A percentile compares a stretch with the other conserved stretches of the same genome.
Evolutionary conservation across 2,888 invertebrate genomes (phyloP).

Genomic region (Caenorhabditis sp.): DNA sequence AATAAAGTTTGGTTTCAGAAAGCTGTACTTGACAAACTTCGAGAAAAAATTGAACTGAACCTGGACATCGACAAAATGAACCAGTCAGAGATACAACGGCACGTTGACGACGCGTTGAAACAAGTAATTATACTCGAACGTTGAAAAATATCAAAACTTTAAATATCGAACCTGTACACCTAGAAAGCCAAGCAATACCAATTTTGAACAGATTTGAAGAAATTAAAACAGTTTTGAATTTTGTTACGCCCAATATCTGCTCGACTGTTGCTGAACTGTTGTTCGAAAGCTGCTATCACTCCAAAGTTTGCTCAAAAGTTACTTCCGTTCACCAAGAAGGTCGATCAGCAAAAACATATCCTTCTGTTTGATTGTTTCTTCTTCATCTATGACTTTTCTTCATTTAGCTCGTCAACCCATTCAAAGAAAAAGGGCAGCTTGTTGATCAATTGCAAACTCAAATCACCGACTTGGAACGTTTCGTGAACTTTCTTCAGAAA

Average conservation of each 20-base stretch:
- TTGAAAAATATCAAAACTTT: too few species aligned
- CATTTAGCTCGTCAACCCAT: slow-evolving; percentile 88
- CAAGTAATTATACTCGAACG: too few species aligned
- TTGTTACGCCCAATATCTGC: too few species aligned
- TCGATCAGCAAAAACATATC: too few species aligned
- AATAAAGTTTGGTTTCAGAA: slow-evolving; percentile 84
- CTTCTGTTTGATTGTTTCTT: not conserved
- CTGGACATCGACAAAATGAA: slow-evolving; percentile 86
- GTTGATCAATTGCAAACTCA: slow-evolving; percentile 96
- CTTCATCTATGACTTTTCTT: not conserved
- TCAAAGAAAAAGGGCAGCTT: slow-evolving; percentile 95
- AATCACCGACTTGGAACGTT: slow-evolving; percentile 95
- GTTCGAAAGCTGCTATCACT: too few species aligned
- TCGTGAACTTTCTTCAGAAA: slow-evolving; percentile 91
- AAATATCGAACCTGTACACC: too few species aligned
- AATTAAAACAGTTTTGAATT: too few species aligned
- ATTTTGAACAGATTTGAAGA: too few species aligned
- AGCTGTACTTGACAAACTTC: slow-evolving; percentile 82
- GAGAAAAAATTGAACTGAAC: slow-evolving; percentile 85
- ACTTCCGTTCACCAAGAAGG: too few species aligned
- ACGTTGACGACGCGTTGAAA: slow-evolving; percentile 91
- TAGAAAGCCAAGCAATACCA: too few species aligned
- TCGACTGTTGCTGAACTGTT: too few species aligned
- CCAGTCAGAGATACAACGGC: slow-evolving; percentile 88
- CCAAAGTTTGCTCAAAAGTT: too few species aligned